Conservation (phyloP, 1,140 invertebrate species). For the Leguminivora glycinivorella region DNA sequence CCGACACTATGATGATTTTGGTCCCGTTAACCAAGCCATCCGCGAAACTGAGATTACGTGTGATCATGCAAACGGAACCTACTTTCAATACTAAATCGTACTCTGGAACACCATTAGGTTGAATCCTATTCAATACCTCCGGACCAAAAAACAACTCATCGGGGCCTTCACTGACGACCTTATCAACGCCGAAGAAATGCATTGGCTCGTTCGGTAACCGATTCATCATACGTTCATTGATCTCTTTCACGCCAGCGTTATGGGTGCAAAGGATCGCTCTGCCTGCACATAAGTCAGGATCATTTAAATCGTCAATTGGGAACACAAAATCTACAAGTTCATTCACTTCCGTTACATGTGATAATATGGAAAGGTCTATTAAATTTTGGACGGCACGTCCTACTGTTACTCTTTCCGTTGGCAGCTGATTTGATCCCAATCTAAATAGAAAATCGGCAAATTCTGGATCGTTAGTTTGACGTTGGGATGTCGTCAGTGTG, state of each 20-base stretch:
- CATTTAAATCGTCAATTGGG: not conserved
- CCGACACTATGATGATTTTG: slow-evolving; percentile 14
- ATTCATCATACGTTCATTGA: not conserved
- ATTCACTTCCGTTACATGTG: not conserved
- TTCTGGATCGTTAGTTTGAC: not conserved
- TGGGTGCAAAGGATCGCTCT: slow-evolving; percentile 13
- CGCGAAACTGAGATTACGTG: not conserved
- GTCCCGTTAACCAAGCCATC: slow-evolving; percentile 14
- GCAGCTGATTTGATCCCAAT: not conserved
- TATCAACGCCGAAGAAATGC: not conserved
- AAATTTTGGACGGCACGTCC: slow-evolving; percentile 2
- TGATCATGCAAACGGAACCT: slow-evolving; percentile 10
- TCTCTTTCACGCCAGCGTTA: slow-evolving; percentile 9
- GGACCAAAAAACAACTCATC: slow-evolving; percentile 11
- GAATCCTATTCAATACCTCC: not conserved
- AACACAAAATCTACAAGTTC: slow-evolving; percentile 13
- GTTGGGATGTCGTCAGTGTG: not conserved
- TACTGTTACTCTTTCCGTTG: not conserved
- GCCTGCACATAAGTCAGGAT: not conserved
- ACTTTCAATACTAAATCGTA: not conserved
- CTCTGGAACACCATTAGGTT: slow-evolving; percentile 5
- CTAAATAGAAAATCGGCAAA: slow-evolving; percentile 3
- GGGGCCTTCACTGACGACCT: not conserved
- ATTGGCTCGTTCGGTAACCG: slow-evolving; percentile 8
- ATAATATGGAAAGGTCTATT: not conserved